Conservation (phyloP, 2,797 vertebrate species). For the Emydoidea blandingii region DNA sequence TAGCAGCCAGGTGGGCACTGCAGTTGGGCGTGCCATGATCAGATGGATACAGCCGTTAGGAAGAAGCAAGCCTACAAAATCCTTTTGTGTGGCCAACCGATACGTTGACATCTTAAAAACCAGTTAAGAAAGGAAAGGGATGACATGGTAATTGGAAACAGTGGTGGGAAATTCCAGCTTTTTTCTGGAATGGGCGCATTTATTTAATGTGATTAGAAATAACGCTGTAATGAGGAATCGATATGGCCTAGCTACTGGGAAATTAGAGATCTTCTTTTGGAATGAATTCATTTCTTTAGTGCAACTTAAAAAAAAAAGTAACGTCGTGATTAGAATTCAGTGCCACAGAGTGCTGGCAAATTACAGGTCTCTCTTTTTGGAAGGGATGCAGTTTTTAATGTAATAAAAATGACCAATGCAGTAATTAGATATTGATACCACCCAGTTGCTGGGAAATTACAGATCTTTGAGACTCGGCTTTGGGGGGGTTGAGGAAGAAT, state of each 20-base stretch:
- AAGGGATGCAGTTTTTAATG: slow-evolving; percentile 43
- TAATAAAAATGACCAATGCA: slow-evolving; percentile 42
- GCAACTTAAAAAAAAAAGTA: background rate
- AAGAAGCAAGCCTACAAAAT: slow-evolving; percentile 35
- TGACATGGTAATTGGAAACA: background rate
- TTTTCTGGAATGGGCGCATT: slow-evolving; percentile 15
- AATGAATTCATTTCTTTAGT: slow-evolving; percentile 43
- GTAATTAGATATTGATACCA: slow-evolving; percentile 49
- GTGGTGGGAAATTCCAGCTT: background rate
- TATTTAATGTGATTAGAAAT: slow-evolving; percentile 35
- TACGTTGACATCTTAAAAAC: slow-evolving; percentile 24
- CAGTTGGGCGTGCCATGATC: background rate
- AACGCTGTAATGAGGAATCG: slow-evolving; percentile 13
- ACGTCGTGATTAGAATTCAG: background rate
- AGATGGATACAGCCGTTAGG: background rate
- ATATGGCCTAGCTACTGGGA: slow-evolving; percentile 19
- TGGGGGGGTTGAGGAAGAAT: slow-evolving; percentile 31
- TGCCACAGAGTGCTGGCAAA: slow-evolving; percentile 6
- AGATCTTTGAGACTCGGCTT: slow-evolving; percentile 26
- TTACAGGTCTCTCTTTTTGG: slow-evolving; percentile 47
- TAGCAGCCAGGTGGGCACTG: background rate
- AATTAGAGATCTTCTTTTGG: background rate
- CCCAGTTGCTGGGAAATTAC: slow-evolving; percentile 49
- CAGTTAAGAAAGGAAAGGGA: background rate
- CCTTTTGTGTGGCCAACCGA: slow-evolving; percentile 25